Conservation (phyloP, 2,797 vertebrate species). For the Sphenodon punctatus region DNA sequence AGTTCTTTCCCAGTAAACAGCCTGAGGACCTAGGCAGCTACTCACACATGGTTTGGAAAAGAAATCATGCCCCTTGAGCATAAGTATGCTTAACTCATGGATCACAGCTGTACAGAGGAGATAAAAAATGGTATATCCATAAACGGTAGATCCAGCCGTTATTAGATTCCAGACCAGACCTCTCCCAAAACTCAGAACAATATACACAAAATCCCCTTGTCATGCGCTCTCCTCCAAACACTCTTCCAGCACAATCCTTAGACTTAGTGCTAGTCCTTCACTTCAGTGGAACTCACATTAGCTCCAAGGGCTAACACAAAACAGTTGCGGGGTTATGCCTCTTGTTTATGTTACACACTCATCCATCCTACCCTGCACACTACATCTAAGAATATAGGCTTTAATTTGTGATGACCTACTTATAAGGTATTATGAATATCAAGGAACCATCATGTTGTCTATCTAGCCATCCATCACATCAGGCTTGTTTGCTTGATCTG, state of each 20-base stretch:
- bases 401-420: accelerated
- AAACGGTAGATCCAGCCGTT: background rate
- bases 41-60: background rate
- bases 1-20: no score
- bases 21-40: background rate
- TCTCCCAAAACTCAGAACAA: no score
- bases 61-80: background rate
- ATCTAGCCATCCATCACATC: accelerated
- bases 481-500: background rate
- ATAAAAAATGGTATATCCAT: background rate
- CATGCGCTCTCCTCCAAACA: no score
- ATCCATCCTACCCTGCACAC: background rate
- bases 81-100: background rate
- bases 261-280: no score
- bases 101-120: background rate
- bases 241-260: no score
- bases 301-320: no score
- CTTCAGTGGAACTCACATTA: no score
- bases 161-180: no score
- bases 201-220: no score
- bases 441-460: background rate
- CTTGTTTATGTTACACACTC: background rate
- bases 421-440: accelerated
- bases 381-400: background rate
- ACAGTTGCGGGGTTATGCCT: background rate